Evolutionary conservation across 2,113 vertebrate genomes (phyloP), one percentile per base, ranked within the genome.

Genomic region (Pseudorhombus dupliciocellatus): DNA sequence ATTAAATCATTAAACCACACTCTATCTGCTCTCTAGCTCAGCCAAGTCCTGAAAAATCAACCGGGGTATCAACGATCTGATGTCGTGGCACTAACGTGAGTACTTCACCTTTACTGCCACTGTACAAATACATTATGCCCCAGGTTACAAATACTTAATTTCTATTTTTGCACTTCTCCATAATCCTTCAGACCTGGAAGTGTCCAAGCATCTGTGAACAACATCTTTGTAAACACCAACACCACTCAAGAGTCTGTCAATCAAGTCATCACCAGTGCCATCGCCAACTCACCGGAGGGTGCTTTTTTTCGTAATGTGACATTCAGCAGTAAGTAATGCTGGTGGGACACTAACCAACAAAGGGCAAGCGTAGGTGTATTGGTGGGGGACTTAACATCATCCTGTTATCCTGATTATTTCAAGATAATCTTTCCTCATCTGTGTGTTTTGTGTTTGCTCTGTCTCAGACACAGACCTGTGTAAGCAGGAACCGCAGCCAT

Each of bases 131-230:
- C 12, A 34, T 3, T 0, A 51, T 24, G 4, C 2, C 18, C 18
- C 4, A 25, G 0, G 10, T 67, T 16, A 30, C 25, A 12, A 53
- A 53, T 0, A 57, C 7, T 0, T 21, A 0, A 30, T 6, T 25
- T 10, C 1, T 54, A 8, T 51, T 12, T 16, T 62, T 15, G 3
- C 65, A 48, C 14, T 70, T 75, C 40, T 63, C 26, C 59, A 0
- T 73, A 25, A 55, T 48, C 63, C 46, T 63, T 8, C 48, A 94
- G 93, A 53, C 3, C 18, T n/a, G 93, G 93, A 67, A 94, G 93
- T 75, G 82, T 94, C 9, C 11, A 56, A 25, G 92, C 93, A 14
- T 67, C 67, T 2, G 87, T 94, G 18, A 87, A 92, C 62, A 94
- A 91, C 30, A 55, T 92, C 34, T 94, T 88, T 77, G 1, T 77